phyloP scores from a whole-genome alignment of 2,888 invertebrate species.

The Macrosiphum euphorbiae region DNA sequence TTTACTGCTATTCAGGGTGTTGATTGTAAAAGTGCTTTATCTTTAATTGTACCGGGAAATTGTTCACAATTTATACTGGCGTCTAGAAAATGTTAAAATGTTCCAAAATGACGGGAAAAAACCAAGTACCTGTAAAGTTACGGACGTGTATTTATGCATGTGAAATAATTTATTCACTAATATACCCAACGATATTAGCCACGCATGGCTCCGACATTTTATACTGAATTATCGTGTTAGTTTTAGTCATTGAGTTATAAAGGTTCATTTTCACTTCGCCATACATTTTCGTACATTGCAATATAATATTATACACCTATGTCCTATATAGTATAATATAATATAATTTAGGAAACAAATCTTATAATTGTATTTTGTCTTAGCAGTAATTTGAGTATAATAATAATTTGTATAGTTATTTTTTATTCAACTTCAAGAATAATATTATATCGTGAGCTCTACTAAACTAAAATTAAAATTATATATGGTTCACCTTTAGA shows the following conservation, averaged over 20 bases:
- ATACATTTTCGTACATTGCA: background rate
- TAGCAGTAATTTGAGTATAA: background rate
- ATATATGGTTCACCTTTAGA: slow-evolving; percentile 78
- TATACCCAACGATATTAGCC: background rate
- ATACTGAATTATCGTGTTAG: slow-evolving; percentile 51
- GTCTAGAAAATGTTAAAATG: background rate
- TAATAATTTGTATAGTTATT: background rate
- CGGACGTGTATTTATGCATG: background rate
- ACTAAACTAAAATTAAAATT: background rate
- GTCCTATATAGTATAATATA: background rate
- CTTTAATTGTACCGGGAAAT: slow-evolving; percentile 20
- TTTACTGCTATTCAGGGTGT: slow-evolving; percentile 25
- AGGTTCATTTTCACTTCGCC: slow-evolving; percentile 16
- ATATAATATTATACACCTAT: background rate
- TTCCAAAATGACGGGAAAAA: background rate
- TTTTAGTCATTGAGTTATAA: slow-evolving; percentile 54
- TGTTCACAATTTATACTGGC: background rate
- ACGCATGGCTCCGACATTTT: slow-evolving; percentile 51
- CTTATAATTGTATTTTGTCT: slow-evolving; percentile 1
- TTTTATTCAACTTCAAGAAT: background rate
- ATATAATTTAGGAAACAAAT: slow-evolving; percentile 22
- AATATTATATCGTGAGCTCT: background rate
- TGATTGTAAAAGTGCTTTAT: slow-evolving; percentile 39
- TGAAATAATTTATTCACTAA: slow-evolving; percentile 23
- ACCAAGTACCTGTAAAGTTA: background rate